Conservation (phyloP, 2,888 invertebrate genomes). For the Aplocera efformata region DNA sequence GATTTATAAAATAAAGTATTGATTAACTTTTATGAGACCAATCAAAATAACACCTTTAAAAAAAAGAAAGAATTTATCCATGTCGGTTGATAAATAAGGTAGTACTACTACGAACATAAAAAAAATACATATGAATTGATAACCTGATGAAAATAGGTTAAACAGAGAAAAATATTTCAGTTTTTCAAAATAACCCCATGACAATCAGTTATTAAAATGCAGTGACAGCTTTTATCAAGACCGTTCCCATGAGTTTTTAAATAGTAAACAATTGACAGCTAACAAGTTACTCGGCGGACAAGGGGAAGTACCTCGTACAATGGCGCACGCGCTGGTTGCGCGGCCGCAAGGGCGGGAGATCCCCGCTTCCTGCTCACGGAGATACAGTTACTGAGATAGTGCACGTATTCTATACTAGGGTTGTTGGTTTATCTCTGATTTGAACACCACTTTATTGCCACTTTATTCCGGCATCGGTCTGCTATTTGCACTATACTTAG, state of each 20-base stretch:
- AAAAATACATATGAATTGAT: too few species aligned
- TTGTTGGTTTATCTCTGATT: conserved; percentile 16
- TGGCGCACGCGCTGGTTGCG: conserved; percentile 6
- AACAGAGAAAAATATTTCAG: too few species aligned
- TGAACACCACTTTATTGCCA: conserved; percentile 4
- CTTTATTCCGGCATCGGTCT: conserved; percentile 1
- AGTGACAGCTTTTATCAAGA: neutral
- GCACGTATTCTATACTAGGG: conserved; percentile 33
- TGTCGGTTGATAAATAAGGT: too few species aligned
- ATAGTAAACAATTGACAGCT: conserved; percentile 16
- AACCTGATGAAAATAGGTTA: too few species aligned
- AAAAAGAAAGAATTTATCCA: too few species aligned
- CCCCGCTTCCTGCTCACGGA: conserved; percentile 19
- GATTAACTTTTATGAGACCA: too few species aligned
- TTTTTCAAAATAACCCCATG: too few species aligned
- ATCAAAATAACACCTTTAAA: too few species aligned
- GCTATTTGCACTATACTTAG: too few species aligned
- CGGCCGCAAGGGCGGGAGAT: conserved; percentile 13
- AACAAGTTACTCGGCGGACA: conserved; percentile 17
- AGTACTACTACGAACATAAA: too few species aligned
- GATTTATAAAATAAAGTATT: too few species aligned
- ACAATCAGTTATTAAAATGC: too few species aligned
- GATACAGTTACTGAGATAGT: conserved; percentile 36
- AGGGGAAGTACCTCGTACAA: conserved; percentile 8
- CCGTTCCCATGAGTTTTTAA: conserved; percentile 6